phyloP scores from a whole-genome alignment of 1,140 invertebrate species.

The Mycetomoellerius zeteki region DNA sequence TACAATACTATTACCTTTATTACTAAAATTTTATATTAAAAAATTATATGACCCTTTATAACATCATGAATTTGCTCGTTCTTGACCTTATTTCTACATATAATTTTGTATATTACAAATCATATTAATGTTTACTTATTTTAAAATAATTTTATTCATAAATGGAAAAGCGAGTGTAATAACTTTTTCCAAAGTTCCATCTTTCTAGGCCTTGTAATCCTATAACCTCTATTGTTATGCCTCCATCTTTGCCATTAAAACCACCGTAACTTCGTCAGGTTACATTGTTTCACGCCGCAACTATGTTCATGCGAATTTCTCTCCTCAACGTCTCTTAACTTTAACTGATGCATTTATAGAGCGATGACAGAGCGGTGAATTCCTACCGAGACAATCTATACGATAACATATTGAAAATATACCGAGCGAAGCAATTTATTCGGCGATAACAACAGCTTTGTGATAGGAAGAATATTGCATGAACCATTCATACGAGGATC shows the following conservation, averaged over 20 bases:
- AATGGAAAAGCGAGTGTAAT: background rate
- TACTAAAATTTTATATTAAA: too few species aligned
- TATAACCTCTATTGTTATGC: conserved; percentile 7
- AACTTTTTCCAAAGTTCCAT: background rate
- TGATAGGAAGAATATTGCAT: background rate
- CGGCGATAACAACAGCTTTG: background rate
- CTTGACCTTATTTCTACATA: too few species aligned
- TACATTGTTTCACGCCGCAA: conserved; percentile 54
- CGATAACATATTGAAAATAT: background rate
- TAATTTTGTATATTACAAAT: too few species aligned
- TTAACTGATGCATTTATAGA: conserved; percentile 49
- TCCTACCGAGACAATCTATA: background rate
- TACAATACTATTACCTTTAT: too few species aligned
- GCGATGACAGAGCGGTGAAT: conserved; percentile 26
- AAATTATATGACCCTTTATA: too few species aligned
- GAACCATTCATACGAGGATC: background rate
- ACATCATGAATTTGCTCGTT: too few species aligned
- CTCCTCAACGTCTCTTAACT: conserved; percentile 49
- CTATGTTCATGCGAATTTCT: conserved; percentile 54
- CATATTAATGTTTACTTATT: too few species aligned
- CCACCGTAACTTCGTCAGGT: conserved; percentile 45
- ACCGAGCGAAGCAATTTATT: background rate
- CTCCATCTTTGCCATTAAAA: conserved; percentile 20
- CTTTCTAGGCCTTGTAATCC: background rate
- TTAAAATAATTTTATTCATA: too few species aligned